Evolutionary conservation across 2,888 invertebrate species (phyloP).

Genomic region (Scrobipalpa costella): DNA sequence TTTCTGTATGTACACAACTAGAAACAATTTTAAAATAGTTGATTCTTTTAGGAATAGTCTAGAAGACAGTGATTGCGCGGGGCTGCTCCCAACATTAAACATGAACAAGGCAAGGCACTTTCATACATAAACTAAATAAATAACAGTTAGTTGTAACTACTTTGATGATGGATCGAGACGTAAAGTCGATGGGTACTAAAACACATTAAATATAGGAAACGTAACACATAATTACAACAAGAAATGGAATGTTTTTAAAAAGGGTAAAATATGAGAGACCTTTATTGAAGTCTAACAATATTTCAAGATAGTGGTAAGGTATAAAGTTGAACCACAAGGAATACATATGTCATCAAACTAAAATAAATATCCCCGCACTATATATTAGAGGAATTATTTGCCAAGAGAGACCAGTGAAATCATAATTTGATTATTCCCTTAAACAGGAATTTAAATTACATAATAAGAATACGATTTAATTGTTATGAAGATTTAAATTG

Average conservation of each 20-base stretch:
- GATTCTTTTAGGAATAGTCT: conserved; percentile 71
- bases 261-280: background rate
- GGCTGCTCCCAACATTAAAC: conserved; percentile 42
- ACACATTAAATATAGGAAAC: conserved; percentile 1
- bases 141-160: too few relatives aligned
- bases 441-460: too few relatives aligned
- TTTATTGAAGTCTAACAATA: background rate
- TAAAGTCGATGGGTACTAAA: background rate
- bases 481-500: background rate
- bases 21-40: conserved; percentile 77
- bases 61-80: conserved; percentile 46
- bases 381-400: background rate
- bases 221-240: conserved; percentile 19
- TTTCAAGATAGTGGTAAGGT: background rate
- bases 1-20: conserved; percentile 74
- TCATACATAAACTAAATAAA: conserved; percentile 16
- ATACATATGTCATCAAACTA: background rate
- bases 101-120: conserved; percentile 44
- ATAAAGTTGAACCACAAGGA: background rate
- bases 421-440: too few relatives aligned
- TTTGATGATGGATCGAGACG: background rate
- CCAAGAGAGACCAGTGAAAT: too few relatives aligned
- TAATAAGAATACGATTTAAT: too few relatives aligned
- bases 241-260: conserved; percentile 29
- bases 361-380: background rate